phyloP scores from a whole-genome alignment of 2,797 vertebrate genomes.

The Rhincodon typus region DNA sequence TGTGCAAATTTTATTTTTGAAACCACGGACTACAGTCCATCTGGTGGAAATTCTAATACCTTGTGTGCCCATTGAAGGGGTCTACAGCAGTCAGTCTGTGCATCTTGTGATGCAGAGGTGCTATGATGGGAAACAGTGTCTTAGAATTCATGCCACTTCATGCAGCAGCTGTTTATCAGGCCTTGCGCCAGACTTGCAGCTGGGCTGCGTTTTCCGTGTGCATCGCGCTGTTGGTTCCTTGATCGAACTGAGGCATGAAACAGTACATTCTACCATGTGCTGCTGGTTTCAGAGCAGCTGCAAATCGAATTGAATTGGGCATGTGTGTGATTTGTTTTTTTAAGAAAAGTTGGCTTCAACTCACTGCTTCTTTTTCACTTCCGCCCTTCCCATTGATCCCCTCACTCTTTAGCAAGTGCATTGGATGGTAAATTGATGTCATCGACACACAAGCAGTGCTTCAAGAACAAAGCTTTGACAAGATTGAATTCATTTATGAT shows the following conservation, averaged over 20 bases:
- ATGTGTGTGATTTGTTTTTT: not conserved
- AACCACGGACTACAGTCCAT: not conserved
- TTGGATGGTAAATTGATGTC: constrained; percentile 9
- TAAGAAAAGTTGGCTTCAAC: not conserved
- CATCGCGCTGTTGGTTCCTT: not conserved
- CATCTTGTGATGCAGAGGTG: not conserved
- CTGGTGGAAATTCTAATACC: not conserved
- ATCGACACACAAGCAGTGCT: not conserved
- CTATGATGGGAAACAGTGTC: not conserved
- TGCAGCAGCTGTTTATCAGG: not conserved
- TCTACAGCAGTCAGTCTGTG: not conserved
- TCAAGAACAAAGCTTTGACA: not conserved
- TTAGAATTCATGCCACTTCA: not conserved
- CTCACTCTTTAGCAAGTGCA: not conserved
- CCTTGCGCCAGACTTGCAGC: not conserved
- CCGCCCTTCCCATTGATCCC: too few relatives aligned
- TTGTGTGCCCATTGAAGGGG: not conserved
- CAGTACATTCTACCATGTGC: not conserved
- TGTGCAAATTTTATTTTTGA: not conserved
- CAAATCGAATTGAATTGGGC: not conserved
- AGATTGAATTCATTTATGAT: constrained; percentile 10
- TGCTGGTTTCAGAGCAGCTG: not conserved
- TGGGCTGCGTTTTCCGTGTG: not conserved
- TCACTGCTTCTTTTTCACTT: not conserved
- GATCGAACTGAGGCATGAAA: not conserved